These are phyloP conservation scores for Rhinoderma darwinii DNA, from an alignment of 2,113 vertebrate genomes.

Conservation along the genomic window DNA sequence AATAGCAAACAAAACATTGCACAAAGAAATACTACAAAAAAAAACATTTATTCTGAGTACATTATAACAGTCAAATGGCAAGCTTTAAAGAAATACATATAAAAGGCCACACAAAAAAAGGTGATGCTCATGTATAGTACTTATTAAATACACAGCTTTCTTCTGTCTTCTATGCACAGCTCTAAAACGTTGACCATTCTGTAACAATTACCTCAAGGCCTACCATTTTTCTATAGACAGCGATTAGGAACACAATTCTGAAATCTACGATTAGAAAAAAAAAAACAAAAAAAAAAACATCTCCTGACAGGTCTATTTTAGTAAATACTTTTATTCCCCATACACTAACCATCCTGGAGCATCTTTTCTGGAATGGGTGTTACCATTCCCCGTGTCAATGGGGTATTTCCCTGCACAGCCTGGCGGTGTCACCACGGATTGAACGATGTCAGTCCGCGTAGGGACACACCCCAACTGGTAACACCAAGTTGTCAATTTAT, in stretches of 20 bases:
- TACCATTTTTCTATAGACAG: neutral
- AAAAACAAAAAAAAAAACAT: too few species aligned
- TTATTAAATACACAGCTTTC: neutral
- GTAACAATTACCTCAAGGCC: neutral
- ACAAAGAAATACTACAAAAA: neutral
- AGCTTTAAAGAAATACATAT: neutral
- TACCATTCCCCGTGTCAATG: too few species aligned
- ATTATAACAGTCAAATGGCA: constrained; percentile 9
- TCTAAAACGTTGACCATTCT: neutral
- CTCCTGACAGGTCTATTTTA: too few species aligned
- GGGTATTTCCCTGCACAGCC: too few species aligned
- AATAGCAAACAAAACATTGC: neutral
- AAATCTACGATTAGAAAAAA: too few species aligned
- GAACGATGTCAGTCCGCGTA: too few species aligned
- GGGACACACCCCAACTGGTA: too few species aligned
- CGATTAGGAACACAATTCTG: neutral
- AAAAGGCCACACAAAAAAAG: neutral
- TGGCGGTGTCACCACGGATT: too few species aligned
- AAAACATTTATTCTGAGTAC: constrained; percentile 24
- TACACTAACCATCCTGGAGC: too few species aligned
- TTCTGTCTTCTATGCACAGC: neutral
- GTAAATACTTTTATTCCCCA: too few species aligned
- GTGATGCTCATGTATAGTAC: neutral
- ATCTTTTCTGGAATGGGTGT: too few species aligned
- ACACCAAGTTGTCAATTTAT: too few species aligned